phyloP scores from a whole-genome alignment of 2,113 vertebrate species.

The Paedocypris sp. region DNA sequence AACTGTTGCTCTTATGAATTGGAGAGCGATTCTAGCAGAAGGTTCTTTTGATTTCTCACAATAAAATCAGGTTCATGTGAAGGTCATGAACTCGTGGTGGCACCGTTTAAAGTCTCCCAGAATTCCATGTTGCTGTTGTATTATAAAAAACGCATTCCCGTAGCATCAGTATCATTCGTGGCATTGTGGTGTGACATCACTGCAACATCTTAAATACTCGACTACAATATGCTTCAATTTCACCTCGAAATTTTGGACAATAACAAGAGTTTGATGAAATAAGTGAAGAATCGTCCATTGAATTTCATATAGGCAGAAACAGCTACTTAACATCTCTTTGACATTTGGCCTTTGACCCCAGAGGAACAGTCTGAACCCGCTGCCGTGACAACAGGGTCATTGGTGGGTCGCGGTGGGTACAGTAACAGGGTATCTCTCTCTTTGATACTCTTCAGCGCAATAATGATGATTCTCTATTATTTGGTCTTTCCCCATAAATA shows the following conservation, averaged over 20 bases:
- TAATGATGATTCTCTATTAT: constrained; percentile 15
- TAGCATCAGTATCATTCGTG: not conserved
- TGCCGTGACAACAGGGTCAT: constrained; percentile 49
- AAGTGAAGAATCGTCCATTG: no score
- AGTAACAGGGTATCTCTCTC: not conserved
- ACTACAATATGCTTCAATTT: no score
- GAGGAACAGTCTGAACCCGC: constrained; percentile 43
- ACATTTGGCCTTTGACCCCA: constrained; percentile 46
- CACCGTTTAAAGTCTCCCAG: not conserved
- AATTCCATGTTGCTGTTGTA: not conserved
- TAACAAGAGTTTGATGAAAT: no score
- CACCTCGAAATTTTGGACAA: no score
- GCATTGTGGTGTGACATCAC: no score
- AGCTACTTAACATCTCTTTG: constrained; percentile 20
- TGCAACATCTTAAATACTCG: no score
- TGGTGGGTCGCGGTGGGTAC: constrained; percentile 37
- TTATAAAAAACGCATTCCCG: not conserved
- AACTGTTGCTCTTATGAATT: not conserved
- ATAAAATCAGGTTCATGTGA: constrained; percentile 71
- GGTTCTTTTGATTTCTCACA: constrained; percentile 42
- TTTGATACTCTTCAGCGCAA: not conserved
- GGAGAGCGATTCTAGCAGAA: not conserved
- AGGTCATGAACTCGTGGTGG: constrained; percentile 69
- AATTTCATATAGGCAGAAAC: not conserved
- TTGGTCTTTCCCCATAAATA: not conserved